Evolutionary conservation across 1,140 invertebrate genomes (phyloP).

Genomic region (Odontomachus brunneus): DNA sequence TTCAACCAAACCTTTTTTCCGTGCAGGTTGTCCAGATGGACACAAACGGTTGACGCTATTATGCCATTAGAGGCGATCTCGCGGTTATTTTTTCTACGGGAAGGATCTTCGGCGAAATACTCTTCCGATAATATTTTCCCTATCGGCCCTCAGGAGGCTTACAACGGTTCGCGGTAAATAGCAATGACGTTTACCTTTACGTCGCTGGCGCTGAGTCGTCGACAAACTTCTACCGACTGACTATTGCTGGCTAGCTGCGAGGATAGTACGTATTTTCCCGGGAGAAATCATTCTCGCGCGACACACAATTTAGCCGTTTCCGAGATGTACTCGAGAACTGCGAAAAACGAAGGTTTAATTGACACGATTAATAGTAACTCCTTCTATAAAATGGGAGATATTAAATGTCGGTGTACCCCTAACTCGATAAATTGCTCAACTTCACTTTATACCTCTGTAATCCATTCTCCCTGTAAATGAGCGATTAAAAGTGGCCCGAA

Average conservation of each 20-base stretch:
- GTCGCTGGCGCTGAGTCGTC: constrained; percentile 55
- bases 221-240: constrained; percentile 68
- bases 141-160: constrained; percentile 6
- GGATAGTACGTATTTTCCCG: constrained; percentile 67
- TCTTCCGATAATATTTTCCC: constrained; percentile 63
- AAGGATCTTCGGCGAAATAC: constrained; percentile 45
- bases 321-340: neutral
- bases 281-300: constrained; percentile 70
- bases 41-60: constrained; percentile 31
- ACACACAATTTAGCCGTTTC: constrained; percentile 24
- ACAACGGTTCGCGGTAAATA: constrained; percentile 68
- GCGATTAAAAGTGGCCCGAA: constrained; percentile 13
- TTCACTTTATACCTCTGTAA: constrained; percentile 15
- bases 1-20: too few relatives aligned
- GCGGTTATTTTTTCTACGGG: constrained; percentile 9
- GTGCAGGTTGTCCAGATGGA: neutral
- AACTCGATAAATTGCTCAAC: constrained; percentile 33
- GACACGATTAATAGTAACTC: constrained; percentile 35
- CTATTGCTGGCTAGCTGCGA: constrained; percentile 59
- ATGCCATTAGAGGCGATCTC: constrained; percentile 1
- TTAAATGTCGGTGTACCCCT: neutral
- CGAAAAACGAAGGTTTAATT: constrained; percentile 35
- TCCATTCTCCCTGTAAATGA: neutral
- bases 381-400: neutral
- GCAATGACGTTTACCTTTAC: constrained; percentile 72